Base-by-base conservation (phyloP, 2,797 vertebrate species). In the Centropyge bicolor region DNA sequence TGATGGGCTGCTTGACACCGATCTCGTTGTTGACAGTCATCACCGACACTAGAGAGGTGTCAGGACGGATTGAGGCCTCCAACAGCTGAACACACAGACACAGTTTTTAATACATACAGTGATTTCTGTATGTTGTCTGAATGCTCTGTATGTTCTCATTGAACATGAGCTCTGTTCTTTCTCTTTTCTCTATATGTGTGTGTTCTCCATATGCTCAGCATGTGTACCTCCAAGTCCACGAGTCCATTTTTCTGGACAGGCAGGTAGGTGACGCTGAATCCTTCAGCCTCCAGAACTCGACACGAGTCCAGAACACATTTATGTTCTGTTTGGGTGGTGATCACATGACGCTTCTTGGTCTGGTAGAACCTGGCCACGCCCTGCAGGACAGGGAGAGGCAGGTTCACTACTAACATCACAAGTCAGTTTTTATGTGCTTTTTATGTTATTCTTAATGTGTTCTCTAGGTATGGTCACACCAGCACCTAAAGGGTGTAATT, bases 241-340 rank as follows among this genome's bases (percentile, higher is more conserved):
- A 99, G 93, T 1, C 98, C 98, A 38, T 95, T 99, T 45, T 65
- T 93, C 89, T 95, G 90, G 17, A 99, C 98, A 0, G 98, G 98
- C 51, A 99, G 95, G 82, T 99, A 99, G 0, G 98, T 97, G 67
- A 99, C 40, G 0, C n/a, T 89, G 80, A 99, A 99, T 1, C 98
- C 98, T 85, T 99, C 98, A 0, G 97, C 68, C 92, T 99, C 97
- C 84, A 99, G 88, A 22, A 97, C 92, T 13, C 98, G 97, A 78
- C 98, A 99, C 0, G 98, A 99, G 91, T 99, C 98, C 91, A 99
- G 84, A n/a, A 99, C 98, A 36, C 98, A 99, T 70, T 99, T 99
- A 82, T 99, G 98, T 84, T 99, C 98, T 0, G 97, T 99, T 91
- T 99, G 98, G 0, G 96, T 97, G 67, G 98, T 99, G 88, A 99